Percentiles rank a stretch among this genome's conserved stretches.
phyloP scores from a whole-genome alignment of 2,888 invertebrate species.

The Limnephilus marmoratus region DNA sequence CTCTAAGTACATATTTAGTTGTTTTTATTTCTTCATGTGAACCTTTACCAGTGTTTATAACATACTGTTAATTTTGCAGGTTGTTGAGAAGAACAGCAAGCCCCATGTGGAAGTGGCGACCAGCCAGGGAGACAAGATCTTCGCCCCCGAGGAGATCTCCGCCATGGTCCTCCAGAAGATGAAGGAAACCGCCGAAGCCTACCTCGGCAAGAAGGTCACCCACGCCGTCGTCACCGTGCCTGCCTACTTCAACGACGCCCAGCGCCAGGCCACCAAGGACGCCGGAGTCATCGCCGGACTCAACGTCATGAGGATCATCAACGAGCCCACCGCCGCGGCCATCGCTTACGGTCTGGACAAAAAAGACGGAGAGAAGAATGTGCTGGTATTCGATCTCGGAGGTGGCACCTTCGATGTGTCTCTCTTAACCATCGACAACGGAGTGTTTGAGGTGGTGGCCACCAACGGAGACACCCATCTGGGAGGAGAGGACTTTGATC shows the following conservation, averaged over 20 bases:
- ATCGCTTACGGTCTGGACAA: constrained; percentile 98
- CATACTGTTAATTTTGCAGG: constrained; percentile 70
- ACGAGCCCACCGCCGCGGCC: constrained; percentile 98
- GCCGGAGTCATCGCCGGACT: constrained; percentile 97
- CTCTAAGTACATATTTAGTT: too few relatives aligned
- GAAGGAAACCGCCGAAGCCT: constrained; percentile 99
- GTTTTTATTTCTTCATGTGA: constrained; percentile 58
- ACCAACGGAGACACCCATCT: constrained; percentile 98
- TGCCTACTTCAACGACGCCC: constrained; percentile 99
- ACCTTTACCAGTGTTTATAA: not conserved
- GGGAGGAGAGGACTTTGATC: constrained; percentile 99
- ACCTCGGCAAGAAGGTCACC: constrained; percentile 91
- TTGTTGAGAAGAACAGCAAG: constrained; percentile 94
- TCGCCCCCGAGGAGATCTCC: constrained; percentile 99
- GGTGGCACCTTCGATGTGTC: constrained; percentile 99
- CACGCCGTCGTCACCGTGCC: constrained; percentile 95
- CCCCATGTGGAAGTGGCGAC: constrained; percentile 94
- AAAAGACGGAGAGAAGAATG: constrained; percentile 98
- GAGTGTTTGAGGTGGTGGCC: constrained; percentile 96
- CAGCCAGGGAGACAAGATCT: constrained; percentile 90
- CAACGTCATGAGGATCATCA: constrained; percentile 96
- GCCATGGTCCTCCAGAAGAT: constrained; percentile 99
- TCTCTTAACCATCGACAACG: constrained; percentile 97
- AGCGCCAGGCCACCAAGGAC: constrained; percentile 99
- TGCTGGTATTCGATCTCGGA: constrained; percentile 98